Base-by-base conservation (phyloP, 53 echinoderm and acorn worm genomes). In the Patiria pectinifera region DNA sequence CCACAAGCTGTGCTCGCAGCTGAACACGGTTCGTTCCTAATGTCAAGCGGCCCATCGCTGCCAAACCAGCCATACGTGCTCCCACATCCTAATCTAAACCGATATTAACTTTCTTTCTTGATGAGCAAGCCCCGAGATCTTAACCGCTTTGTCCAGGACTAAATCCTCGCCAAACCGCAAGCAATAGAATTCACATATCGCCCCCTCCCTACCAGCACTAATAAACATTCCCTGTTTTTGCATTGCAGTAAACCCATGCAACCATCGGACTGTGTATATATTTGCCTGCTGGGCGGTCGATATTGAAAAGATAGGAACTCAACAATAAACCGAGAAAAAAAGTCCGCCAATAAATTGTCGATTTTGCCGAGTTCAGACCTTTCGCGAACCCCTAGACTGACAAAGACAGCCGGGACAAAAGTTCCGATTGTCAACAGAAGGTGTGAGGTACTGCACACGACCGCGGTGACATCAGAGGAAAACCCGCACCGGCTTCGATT, bases 401-500 rank as follows among this genome's bases (percentile, higher is more conserved):
- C 25, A 78, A 87, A 91, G 86, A 86, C 70, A 75, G 13, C 92
- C 86, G 13, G 48, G 69, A 85, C 81, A 92, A 88, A 93, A 87
- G 83, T 44, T 74, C 70, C 61, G 59, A 83, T 93, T 87, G 93
- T 93, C 93, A 93, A 93, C 85, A 85, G 59, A 93, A 90, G 91
- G 91, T 90, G 93, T 85, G 85, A 89, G 71, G 70, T 25, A 21
- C 53, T n/a, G 85, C 75, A 76, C 92, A 66, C 86, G 92, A 83
- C 87, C 71, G 93, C 95, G 93, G 93, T 83, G 89, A 93, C 83
- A 87, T 87, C 88, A 74, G 47, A 95, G 92, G 94, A 94, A 95
- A 87, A 80, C 92, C 92, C 92, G 91, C 97, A 92, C 95, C 92
- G 91, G 93, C 93, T 85, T 62, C 76, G 93, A 92, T 95, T 93